Evolutionary conservation across 2,113 vertebrate genomes (phyloP).

Genomic region (Tretioscincus oriximinensis): DNA sequence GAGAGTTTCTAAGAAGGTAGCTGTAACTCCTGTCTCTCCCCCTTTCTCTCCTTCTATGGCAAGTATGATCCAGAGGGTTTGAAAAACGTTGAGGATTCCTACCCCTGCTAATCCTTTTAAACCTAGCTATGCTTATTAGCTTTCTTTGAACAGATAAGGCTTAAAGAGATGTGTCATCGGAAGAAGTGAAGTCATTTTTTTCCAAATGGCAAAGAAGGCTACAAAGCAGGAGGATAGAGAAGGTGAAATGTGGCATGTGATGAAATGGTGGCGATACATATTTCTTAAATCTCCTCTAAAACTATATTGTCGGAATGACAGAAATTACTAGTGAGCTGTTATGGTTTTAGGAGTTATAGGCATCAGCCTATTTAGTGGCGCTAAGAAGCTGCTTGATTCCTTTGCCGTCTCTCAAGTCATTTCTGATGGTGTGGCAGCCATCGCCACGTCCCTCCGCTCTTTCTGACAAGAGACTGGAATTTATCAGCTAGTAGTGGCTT

Average conservation of each 20-base stretch:
- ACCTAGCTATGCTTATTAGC: constrained; percentile 74
- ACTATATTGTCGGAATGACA: constrained; percentile 71
- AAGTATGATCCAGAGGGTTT: constrained; percentile 67
- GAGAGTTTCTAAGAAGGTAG: constrained; percentile 64
- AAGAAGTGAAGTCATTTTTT: constrained; percentile 71
- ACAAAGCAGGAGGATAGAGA: constrained; percentile 71
- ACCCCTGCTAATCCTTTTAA: constrained; percentile 74
- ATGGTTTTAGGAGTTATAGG: constrained; percentile 73
- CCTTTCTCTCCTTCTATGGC: constrained; percentile 44
- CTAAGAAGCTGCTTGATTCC: constrained; percentile 70
- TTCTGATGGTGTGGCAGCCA: constrained; percentile 64
- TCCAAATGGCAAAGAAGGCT: constrained; percentile 61
- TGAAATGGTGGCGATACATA: constrained; percentile 68
- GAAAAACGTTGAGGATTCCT: constrained; percentile 70
- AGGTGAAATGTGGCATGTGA: constrained; percentile 73
- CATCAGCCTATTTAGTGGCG: constrained; percentile 71
- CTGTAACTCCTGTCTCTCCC: not conserved
- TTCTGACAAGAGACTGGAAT: constrained; percentile 61
- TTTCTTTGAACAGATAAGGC: constrained; percentile 74
- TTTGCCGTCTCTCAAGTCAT: constrained; percentile 67
- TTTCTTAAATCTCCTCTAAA: constrained; percentile 73
- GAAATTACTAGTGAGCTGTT: constrained; percentile 73
- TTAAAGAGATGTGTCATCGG: constrained; percentile 73
- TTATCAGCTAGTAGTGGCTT: constrained; percentile 53
- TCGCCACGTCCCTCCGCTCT: constrained; percentile 40